Conservation (phyloP, 2,888 invertebrate genomes). For the Zaprionus bogoriensis region DNA sequence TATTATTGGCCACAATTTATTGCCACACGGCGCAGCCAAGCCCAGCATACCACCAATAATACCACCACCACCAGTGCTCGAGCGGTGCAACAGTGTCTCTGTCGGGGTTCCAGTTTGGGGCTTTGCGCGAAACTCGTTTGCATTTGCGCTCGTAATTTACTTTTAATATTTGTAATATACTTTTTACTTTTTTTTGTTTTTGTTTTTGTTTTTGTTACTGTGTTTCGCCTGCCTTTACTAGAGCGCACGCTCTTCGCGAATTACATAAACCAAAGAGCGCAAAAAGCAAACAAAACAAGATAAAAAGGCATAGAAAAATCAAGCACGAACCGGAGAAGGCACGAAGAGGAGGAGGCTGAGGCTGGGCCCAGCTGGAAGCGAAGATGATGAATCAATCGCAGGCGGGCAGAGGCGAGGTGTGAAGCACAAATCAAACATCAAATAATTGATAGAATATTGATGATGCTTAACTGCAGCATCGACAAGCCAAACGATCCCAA, state of each 20-base stretch:
- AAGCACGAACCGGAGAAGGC: conserved; percentile 1
- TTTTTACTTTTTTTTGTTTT: conserved; percentile 25
- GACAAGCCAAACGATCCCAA: conserved; percentile 10
- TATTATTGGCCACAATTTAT: conserved; percentile 64
- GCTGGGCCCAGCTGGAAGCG: too few species aligned
- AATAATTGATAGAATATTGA: conserved; percentile 67
- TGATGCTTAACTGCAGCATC: conserved; percentile 22
- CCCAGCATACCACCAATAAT: conserved; percentile 50
- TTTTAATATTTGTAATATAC: conserved; percentile 70
- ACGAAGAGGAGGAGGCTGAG: neutral
- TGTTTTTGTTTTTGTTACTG: too few species aligned
- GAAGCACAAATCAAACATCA: conserved; percentile 61
- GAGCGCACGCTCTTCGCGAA: conserved; percentile 68
- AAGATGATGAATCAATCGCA: too few species aligned
- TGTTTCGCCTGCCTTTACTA: conserved; percentile 53
- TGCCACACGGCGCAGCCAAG: conserved; percentile 51
- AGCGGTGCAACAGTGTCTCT: neutral
- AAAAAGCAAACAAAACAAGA: conserved; percentile 28
- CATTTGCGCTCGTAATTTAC: conserved; percentile 71
- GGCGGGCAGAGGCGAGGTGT: conserved; percentile 44
- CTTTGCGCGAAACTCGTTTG: conserved; percentile 59
- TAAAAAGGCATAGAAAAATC: conserved; percentile 13
- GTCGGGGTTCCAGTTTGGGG: conserved; percentile 4
- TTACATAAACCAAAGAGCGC: conserved; percentile 57
- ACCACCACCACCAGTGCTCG: conserved; percentile 16